A percentile compares a stretch with the other conserved stretches of the same genome.
Conservation (phyloP, 1,140 invertebrate genomes). For the Drosophila equinoxialis region DNA sequence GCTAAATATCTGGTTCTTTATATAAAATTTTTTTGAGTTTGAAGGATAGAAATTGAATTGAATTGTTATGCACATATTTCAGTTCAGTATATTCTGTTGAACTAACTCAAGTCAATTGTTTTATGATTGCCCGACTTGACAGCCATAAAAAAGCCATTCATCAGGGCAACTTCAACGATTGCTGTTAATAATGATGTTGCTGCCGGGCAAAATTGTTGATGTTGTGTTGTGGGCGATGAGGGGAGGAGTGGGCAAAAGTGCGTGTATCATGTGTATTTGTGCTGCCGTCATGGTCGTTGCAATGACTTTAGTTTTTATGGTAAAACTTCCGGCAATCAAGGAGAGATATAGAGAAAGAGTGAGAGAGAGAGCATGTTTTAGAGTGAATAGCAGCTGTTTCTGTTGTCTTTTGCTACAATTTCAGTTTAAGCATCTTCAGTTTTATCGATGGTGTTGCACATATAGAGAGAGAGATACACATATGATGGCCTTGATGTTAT, state of each 20-base stretch:
- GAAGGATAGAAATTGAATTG: too few relatives aligned
- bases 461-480: neutral
- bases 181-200: conserved; percentile 37
- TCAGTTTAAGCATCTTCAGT: conserved; percentile 36
- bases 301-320: conserved; percentile 43
- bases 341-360: neutral
- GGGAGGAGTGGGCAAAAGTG: neutral
- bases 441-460: conserved; percentile 3
- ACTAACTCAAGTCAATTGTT: conserved; percentile 24
- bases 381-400: conserved; percentile 18
- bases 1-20: too few relatives aligned
- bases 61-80: conserved; percentile 2
- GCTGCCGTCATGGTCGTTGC: conserved; percentile 39
- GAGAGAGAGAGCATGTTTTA: neutral
- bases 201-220: neutral
- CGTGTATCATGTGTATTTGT: conserved; percentile 47
- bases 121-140: conserved; percentile 32
- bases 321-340: conserved; percentile 65
- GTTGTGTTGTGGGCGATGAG: too few relatives aligned
- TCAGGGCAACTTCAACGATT: conserved; percentile 46
- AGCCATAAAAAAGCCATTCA: conserved; percentile 60
- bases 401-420: conserved; percentile 19
- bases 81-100: neutral
- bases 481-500: conserved; percentile 2
- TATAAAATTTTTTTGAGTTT: too few relatives aligned